These are phyloP conservation scores for Callorhinus ursinus DNA, from an alignment of 2,113 vertebrate genomes.

Conservation along the genomic window DNA sequence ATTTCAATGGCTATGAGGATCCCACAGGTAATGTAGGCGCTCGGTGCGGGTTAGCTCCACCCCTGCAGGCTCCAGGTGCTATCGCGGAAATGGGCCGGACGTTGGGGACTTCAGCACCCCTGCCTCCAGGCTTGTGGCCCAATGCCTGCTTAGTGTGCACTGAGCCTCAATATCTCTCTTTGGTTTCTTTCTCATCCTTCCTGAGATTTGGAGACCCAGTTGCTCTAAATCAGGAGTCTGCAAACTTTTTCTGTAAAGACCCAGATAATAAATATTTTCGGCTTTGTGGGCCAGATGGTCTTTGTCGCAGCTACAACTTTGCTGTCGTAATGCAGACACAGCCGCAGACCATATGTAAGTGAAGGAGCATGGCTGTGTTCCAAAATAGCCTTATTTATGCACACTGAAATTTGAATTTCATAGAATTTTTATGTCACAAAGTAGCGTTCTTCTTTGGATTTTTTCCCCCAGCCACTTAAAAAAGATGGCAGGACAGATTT, in stretches of 20 bases:
- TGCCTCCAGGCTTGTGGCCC: too few relatives aligned
- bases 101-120: background rate
- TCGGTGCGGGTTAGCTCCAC: background rate
- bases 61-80: background rate
- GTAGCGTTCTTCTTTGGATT: background rate
- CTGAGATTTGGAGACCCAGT: background rate
- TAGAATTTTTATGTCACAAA: background rate
- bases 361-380: background rate
- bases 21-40: background rate
- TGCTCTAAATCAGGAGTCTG: background rate
- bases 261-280: background rate
- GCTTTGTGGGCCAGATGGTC: background rate
- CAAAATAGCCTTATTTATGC: background rate
- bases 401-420: conserved; percentile 18
- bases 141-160: background rate
- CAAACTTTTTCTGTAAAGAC: background rate
- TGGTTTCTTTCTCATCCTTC: background rate
- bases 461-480: background rate
- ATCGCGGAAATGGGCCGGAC: background rate
- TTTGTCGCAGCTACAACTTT: background rate
- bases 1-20: background rate
- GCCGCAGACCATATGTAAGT: background rate
- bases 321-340: background rate
- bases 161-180: background rate
- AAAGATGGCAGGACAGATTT: background rate